A percentile compares a stretch with the other conserved stretches of the same genome.
Conservation (phyloP, 2,797 vertebrate species). For the Echeneis naucrates region DNA sequence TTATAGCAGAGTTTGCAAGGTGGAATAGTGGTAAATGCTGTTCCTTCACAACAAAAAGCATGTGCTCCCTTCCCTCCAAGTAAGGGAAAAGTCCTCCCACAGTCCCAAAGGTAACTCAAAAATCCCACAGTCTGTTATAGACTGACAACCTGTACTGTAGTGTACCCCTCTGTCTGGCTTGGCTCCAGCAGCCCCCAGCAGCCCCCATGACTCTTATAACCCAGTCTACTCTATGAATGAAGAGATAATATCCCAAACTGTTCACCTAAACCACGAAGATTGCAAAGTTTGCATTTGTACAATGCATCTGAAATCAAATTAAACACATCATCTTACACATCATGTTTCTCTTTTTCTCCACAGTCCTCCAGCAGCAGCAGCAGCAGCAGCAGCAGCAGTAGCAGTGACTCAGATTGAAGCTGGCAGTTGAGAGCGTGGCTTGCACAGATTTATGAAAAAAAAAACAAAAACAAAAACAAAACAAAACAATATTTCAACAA, state of each 20-base stretch:
- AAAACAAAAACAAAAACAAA: too few relatives aligned
- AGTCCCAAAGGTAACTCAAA: too few relatives aligned
- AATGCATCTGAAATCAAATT: not conserved
- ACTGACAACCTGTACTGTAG: too few relatives aligned
- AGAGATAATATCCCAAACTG: not conserved
- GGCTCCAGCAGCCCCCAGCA: too few relatives aligned
- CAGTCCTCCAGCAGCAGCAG: conserved; percentile 81
- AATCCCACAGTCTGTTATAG: too few relatives aligned
- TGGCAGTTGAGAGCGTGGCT: conserved; percentile 14
- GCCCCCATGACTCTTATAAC: not conserved
- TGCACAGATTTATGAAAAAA: not conserved
- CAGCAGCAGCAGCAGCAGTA: conserved; percentile 80
- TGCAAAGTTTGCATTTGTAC: not conserved
- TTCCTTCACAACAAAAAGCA: too few relatives aligned
- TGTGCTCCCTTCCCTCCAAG: too few relatives aligned
- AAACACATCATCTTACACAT: not conserved
- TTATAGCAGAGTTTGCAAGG: too few relatives aligned
- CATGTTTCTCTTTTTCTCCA: conserved; percentile 5
- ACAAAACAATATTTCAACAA: not conserved
- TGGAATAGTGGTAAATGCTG: too few relatives aligned
- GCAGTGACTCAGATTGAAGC: conserved; percentile 70
- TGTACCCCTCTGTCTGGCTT: too few relatives aligned
- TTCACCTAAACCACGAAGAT: not conserved
- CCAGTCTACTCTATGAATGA: not conserved
- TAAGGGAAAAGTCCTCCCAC: too few relatives aligned